A percentile compares a stretch with the other conserved stretches of the same genome.
These are phyloP conservation scores for Drymodes brunneopygia DNA, from an alignment of 2,113 vertebrate species.

Conservation along the genomic window DNA sequence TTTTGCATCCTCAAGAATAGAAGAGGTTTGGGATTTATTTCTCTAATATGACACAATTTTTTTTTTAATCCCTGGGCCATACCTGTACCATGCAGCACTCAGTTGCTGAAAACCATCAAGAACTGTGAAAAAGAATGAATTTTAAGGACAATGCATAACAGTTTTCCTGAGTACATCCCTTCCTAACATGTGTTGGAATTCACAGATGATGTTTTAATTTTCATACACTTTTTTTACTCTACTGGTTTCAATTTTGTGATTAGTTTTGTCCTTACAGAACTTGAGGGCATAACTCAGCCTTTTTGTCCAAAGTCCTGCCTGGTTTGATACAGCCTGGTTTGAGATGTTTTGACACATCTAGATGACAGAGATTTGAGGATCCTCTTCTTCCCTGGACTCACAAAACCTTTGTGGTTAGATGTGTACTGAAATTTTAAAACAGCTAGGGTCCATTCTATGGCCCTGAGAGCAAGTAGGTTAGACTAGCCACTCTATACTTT, in stretches of 20 bases:
- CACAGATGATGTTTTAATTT: not conserved
- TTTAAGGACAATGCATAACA: not conserved
- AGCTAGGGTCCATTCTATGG: not conserved
- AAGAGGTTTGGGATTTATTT: not conserved
- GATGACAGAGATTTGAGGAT: not conserved
- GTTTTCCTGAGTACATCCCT: not conserved
- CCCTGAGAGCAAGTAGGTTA: not conserved
- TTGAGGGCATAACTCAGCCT: not conserved
- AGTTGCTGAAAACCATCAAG: not conserved
- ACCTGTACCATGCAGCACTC: not conserved
- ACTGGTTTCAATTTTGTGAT: not conserved
- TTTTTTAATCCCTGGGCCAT: not conserved
- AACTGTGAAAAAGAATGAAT: not conserved
- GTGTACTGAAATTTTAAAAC: not conserved
- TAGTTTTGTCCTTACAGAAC: not conserved
- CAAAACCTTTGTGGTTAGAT: not conserved
- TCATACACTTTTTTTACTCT: not conserved
- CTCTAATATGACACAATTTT: not conserved
- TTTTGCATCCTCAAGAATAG: not conserved
- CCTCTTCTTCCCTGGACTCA: fast-evolving
- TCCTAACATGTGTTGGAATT: not conserved
- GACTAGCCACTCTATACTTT: not conserved
- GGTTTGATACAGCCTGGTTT: not conserved
- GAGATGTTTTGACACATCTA: not conserved
- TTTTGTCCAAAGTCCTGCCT: not conserved